Conservation (phyloP, 2,888 invertebrate genomes). For the Argyresthia albistria region DNA sequence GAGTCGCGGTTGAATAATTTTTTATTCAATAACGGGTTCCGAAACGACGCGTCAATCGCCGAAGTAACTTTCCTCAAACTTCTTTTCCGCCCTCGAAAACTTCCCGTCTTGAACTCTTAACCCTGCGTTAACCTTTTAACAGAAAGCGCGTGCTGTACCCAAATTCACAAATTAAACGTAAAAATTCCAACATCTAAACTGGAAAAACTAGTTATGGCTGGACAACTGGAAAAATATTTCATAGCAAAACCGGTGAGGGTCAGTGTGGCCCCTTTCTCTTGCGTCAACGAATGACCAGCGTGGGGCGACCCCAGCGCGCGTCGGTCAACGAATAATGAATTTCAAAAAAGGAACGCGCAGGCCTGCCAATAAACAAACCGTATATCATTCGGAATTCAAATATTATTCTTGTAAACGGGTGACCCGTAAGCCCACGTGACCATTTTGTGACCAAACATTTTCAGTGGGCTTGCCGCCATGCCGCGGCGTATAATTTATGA, state of each 20-base stretch:
- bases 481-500: slow-evolving; percentile 55
- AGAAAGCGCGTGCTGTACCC: slow-evolving; percentile 49
- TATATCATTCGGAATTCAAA: slow-evolving; percentile 71
- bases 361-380: slow-evolving; percentile 72
- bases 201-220: slow-evolving; percentile 42
- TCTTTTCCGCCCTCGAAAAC: slow-evolving; percentile 13
- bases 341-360: slow-evolving; percentile 59
- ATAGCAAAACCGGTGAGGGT: slow-evolving; percentile 44
- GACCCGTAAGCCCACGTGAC: slow-evolving; percentile 67
- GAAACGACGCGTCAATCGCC: neutral
- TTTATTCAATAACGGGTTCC: slow-evolving; percentile 2
- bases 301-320: slow-evolving; percentile 49
- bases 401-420: slow-evolving; percentile 59
- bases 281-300: slow-evolving; percentile 37
- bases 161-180: slow-evolving; percentile 65
- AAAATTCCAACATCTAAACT: slow-evolving; percentile 42
- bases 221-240: slow-evolving; percentile 51
- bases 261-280: slow-evolving; percentile 28
- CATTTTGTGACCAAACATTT: slow-evolving; percentile 67
- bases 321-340: slow-evolving; percentile 59
- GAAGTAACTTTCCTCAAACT: slow-evolving; percentile 22
- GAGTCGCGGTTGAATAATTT: neutral
- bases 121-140: slow-evolving; percentile 49
- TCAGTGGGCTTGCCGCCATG: slow-evolving; percentile 56
- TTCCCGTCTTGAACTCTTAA: slow-evolving; percentile 33